Conservation (phyloP, 1,140 invertebrate species). For the Dendroctonus ponderosae region DNA sequence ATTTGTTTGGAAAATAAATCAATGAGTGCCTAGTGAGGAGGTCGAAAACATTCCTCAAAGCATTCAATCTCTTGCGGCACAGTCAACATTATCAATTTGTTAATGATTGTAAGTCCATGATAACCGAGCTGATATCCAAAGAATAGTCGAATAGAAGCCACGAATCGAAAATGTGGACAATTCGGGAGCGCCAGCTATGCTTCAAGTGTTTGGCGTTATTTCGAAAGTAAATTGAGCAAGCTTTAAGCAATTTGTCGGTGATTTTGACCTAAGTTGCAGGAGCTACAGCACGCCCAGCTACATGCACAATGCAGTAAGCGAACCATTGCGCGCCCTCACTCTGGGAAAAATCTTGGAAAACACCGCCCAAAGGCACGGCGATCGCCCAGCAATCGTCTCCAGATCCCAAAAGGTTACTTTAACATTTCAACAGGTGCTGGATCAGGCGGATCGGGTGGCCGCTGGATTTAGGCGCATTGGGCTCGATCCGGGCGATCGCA, state of each 20-base stretch:
- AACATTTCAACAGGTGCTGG: slow-evolving; percentile 63
- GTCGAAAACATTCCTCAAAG: too few species aligned
- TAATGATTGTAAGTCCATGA: too few species aligned
- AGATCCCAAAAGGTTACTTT: slow-evolving; percentile 60
- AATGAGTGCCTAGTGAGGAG: too few species aligned
- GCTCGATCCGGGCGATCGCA: slow-evolving; percentile 73
- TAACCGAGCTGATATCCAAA: too few species aligned
- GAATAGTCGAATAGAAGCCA: neutral
- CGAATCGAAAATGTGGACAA: too few species aligned
- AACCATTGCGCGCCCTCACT: slow-evolving; percentile 61
- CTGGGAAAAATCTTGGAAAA: slow-evolving; percentile 62
- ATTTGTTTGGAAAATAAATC: too few species aligned
- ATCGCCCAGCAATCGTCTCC: slow-evolving; percentile 61
- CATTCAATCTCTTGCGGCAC: too few species aligned
- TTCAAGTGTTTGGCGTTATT: too few species aligned
- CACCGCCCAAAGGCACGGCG: slow-evolving; percentile 57
- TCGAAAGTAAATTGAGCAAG: too few species aligned
- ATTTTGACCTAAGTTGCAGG: neutral
- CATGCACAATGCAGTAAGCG: slow-evolving; percentile 56
- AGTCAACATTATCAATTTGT: too few species aligned
- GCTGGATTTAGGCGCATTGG: slow-evolving; percentile 77
- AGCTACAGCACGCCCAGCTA: slow-evolving; percentile 48
- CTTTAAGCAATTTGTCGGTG: too few species aligned
- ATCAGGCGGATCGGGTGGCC: slow-evolving; percentile 74
- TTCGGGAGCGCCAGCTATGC: too few species aligned